Evolutionary conservation across 2,797 vertebrate genomes (phyloP).

Genomic region (Natrix natrix): DNA sequence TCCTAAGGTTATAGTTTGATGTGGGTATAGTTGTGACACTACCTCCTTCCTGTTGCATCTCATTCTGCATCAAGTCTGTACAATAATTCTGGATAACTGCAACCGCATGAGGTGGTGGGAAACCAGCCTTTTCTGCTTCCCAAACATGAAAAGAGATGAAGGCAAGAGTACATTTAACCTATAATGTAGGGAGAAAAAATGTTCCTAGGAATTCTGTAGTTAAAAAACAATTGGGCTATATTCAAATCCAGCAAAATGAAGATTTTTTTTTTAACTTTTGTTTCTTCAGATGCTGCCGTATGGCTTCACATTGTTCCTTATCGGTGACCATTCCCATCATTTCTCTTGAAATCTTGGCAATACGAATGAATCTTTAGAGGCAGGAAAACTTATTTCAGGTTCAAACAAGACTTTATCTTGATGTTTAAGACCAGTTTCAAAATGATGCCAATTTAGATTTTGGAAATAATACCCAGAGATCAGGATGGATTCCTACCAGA

Average conservation of each 20-base stretch:
- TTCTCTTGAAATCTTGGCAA: background rate
- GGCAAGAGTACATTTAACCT: background rate
- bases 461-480: background rate
- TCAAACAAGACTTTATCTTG: background rate
- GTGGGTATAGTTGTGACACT: background rate
- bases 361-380: background rate
- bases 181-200: background rate
- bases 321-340: background rate
- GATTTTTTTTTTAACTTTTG: background rate
- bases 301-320: background rate
- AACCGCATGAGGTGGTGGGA: background rate
- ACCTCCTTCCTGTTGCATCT: background rate
- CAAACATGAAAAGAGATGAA: background rate
- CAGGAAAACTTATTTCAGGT: background rate
- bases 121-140: background rate
- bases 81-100: background rate
- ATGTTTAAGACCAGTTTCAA: background rate
- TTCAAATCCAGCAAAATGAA: background rate
- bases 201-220: background rate
- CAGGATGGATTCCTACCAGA: no score
- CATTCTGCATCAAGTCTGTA: background rate
- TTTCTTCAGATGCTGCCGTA: background rate
- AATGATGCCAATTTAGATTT: background rate
- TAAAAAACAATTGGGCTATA: background rate
- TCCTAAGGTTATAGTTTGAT: background rate